phyloP scores from a whole-genome alignment of 2,113 vertebrate genomes.

The Lagopus leucura region DNA sequence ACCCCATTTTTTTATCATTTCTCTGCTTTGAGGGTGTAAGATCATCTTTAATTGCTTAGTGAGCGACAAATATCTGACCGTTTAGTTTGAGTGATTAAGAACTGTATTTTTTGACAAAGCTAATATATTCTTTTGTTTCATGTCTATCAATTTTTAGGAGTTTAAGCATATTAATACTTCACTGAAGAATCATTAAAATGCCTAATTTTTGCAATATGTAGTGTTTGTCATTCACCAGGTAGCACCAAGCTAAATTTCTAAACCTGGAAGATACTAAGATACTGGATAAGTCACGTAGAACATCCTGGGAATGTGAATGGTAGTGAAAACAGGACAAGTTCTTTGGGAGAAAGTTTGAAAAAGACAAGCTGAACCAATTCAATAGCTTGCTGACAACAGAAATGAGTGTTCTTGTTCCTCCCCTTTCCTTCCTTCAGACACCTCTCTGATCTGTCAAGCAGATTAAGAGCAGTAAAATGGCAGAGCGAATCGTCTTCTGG shows the following conservation, averaged over 20 bases:
- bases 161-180: neutral
- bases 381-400: neutral
- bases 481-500: conserved; percentile 10
- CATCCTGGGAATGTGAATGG: neutral
- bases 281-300: fast-evolving
- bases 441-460: conserved; percentile 22
- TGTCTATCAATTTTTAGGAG: neutral
- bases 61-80: conserved; percentile 44
- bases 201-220: neutral
- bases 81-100: conserved; percentile 19
- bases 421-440: neutral
- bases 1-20: conserved; percentile 8
- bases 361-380: neutral
- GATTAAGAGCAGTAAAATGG: neutral
- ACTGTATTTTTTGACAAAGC: conserved; percentile 21
- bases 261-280: neutral
- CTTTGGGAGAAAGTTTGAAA: neutral
- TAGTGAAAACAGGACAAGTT: neutral
- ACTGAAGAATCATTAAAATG: neutral
- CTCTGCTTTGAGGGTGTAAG: conserved; percentile 44
- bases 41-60: conserved; percentile 40
- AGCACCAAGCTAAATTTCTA: neutral
- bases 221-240: neutral
- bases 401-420: neutral
- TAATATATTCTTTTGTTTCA: neutral